Conservation (phyloP, 2,797 vertebrate species). For the Pristis pectinata region DNA sequence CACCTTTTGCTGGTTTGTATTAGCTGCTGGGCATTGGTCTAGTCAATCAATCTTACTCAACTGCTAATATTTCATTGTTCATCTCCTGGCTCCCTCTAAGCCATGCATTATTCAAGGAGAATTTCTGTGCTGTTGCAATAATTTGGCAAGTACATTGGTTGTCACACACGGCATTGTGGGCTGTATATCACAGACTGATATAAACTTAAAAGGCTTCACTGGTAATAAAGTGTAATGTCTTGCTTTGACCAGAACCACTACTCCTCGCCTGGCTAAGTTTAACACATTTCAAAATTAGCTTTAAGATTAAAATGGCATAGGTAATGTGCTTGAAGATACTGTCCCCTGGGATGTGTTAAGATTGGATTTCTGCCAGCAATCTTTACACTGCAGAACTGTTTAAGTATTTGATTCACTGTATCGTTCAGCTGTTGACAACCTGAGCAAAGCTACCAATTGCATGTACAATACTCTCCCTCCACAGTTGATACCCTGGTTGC, state of each 20-base stretch:
- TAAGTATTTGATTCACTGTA: not conserved
- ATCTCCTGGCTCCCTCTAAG: not conserved
- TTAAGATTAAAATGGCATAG: not conserved
- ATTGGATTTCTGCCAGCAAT: not conserved
- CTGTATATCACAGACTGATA: not conserved
- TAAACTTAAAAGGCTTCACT: not conserved
- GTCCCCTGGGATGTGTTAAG: not conserved
- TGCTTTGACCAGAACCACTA: not conserved
- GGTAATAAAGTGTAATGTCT: not conserved
- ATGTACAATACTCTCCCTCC: no score
- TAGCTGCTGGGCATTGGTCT: not conserved
- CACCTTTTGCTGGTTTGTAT: not conserved
- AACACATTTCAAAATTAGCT: not conserved
- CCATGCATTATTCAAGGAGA: not conserved
- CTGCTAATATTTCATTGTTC: not conserved
- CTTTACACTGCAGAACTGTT: not conserved
- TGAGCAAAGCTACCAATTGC: no score
- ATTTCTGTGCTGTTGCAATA: not conserved
- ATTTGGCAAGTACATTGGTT: not conserved
- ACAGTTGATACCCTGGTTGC: no score
- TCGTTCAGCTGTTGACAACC: not conserved
- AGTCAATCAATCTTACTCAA: not conserved
- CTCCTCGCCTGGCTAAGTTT: not conserved
- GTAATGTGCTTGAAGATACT: not conserved
- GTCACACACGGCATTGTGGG: not conserved